phyloP scores from a whole-genome alignment of 2,113 vertebrate species.

The Caranx ignobilis region DNA sequence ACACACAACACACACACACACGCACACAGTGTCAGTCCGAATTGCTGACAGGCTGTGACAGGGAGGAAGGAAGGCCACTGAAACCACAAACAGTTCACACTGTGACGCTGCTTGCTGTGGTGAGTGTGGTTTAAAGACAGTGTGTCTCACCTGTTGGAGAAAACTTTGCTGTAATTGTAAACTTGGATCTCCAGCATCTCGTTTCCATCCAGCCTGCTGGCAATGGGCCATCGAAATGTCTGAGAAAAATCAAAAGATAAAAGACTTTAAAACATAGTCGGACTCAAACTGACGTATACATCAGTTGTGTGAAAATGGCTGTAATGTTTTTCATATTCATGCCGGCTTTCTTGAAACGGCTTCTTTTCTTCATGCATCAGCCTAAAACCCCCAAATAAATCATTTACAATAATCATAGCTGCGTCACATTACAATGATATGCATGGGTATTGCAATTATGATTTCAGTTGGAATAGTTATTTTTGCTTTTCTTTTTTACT shows the following conservation, averaged over 20 bases:
- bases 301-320: no score
- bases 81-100: slow-evolving; percentile 25
- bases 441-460: no score
- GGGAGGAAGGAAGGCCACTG: slow-evolving; percentile 1
- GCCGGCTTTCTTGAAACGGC: no score
- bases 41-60: slow-evolving; percentile 28
- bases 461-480: no score
- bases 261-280: not conserved
- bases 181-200: slow-evolving; percentile 96
- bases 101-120: slow-evolving; percentile 1
- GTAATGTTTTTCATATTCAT: no score
- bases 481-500: no score
- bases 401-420: no score
- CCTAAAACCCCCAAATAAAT: no score
- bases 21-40: slow-evolving; percentile 2
- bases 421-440: no score
- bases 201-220: slow-evolving; percentile 88
- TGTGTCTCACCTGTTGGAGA: slow-evolving; percentile 93
- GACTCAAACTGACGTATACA: not conserved
- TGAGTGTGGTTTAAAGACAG: not conserved
- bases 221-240: slow-evolving; percentile 95
- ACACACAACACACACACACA: not conserved
- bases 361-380: no score
- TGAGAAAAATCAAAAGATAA: slow-evolving; percentile 59
- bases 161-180: slow-evolving; percentile 98